Conservation (phyloP, 1,140 invertebrate species). For the Hermetia illucens region DNA sequence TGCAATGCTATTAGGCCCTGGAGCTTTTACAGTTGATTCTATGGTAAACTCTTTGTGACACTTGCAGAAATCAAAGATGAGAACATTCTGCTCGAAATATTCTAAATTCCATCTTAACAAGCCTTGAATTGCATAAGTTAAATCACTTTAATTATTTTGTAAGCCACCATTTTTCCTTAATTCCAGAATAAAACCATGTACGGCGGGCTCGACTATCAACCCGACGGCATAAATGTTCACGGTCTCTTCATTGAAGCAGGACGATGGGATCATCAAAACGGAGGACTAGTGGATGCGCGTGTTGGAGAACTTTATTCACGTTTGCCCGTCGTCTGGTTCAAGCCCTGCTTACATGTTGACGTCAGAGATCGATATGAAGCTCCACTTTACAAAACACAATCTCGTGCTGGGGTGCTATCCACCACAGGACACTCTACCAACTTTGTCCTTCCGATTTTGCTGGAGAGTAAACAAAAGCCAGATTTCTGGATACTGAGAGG, state of each 20-base stretch:
- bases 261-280: constrained; percentile 53
- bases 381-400: constrained; percentile 76
- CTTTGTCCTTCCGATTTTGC: constrained; percentile 65
- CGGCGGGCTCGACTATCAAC: constrained; percentile 39
- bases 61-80: too few species aligned
- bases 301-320: constrained; percentile 60
- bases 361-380: constrained; percentile 43
- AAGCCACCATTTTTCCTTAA: too few species aligned
- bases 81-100: too few species aligned
- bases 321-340: constrained; percentile 59
- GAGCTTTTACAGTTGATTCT: too few species aligned
- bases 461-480: constrained; percentile 43
- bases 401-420: constrained; percentile 65
- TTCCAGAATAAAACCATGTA: constrained; percentile 30
- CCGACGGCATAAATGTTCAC: constrained; percentile 68
- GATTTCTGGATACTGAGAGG: constrained; percentile 78
- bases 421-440: constrained; percentile 84
- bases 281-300: constrained; percentile 53
- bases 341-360: constrained; percentile 34
- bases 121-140: too few species aligned
- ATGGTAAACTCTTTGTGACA: too few species aligned
- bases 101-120: too few species aligned
- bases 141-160: too few species aligned
- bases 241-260: constrained; percentile 79
- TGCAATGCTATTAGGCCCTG: too few species aligned